Evolutionary conservation across 2,797 vertebrate genomes (phyloP).

Genomic region (Hoplostethus mediterraneus): DNA sequence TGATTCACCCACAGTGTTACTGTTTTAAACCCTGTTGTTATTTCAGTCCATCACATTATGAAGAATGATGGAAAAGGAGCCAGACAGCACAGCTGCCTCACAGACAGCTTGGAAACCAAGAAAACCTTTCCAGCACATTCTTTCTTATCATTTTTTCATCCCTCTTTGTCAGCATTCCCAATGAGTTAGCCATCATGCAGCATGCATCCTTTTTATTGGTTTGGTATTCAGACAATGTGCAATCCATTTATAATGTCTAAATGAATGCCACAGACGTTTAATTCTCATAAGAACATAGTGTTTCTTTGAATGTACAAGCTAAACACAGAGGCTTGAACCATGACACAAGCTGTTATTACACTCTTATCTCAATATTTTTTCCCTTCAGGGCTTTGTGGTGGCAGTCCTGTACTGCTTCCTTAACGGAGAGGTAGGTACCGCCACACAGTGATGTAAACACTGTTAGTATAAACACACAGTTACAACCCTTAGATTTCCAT

Average conservation of each 20-base stretch:
- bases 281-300: neutral
- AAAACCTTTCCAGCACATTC: constrained; percentile 31
- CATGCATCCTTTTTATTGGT: neutral
- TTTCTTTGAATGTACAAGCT: constrained; percentile 3
- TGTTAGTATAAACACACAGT: constrained; percentile 23
- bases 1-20: constrained; percentile 41
- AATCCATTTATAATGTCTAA: neutral
- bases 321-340: constrained; percentile 2
- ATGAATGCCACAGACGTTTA: neutral
- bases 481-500: constrained; percentile 24
- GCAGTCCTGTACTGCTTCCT: constrained; percentile 98
- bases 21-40: constrained; percentile 51
- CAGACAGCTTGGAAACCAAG: constrained; percentile 16
- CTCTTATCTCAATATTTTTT: constrained; percentile 50
- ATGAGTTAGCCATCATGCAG: neutral
- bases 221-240: neutral
- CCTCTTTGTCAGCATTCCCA: constrained; percentile 2
- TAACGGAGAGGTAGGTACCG: constrained; percentile 85
- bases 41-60: constrained; percentile 57
- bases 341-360: constrained; percentile 8
- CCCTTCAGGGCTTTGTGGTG: constrained; percentile 92
- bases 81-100: constrained; percentile 33
- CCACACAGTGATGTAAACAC: constrained; percentile 47
- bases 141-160: neutral
- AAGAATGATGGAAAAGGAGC: constrained; percentile 48